Percentiles rank a stretch among this genome's conserved stretches.
Evolutionary conservation across 2,797 vertebrate genomes (phyloP).

Genomic region (Cynodonichthys magdalenae): DNA sequence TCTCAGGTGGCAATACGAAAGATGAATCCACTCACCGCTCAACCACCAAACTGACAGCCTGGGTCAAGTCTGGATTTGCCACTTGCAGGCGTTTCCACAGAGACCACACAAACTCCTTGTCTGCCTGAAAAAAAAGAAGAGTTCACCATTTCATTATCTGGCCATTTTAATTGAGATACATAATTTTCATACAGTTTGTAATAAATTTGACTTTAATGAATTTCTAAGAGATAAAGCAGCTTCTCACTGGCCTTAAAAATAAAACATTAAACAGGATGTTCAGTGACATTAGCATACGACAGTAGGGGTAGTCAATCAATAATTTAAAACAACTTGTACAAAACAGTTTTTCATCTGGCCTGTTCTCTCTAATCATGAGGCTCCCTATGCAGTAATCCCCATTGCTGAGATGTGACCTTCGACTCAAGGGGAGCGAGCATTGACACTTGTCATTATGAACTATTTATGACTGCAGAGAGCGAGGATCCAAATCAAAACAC

Average conservation of each 20-base stretch:
- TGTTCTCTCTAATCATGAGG: constrained; percentile 70
- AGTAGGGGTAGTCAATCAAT: constrained; percentile 69
- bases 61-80: constrained; percentile 89
- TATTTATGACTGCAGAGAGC: constrained; percentile 78
- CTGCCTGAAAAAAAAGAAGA: constrained; percentile 80
- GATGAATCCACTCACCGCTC: constrained; percentile 87
- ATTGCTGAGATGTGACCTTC: constrained; percentile 76
- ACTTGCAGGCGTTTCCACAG: constrained; percentile 93
- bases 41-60: constrained; percentile 89
- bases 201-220: constrained; percentile 23
- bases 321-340: constrained; percentile 75
- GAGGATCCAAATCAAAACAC: constrained; percentile 74
- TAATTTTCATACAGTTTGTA: constrained; percentile 24
- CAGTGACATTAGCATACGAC: constrained; percentile 72
- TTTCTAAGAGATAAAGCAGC: constrained; percentile 38
- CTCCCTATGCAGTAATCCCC: constrained; percentile 55
- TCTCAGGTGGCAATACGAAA: constrained; percentile 69
- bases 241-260: constrained; percentile 44
- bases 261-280: constrained; percentile 62
- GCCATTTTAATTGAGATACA: constrained; percentile 41
- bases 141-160: constrained; percentile 40
- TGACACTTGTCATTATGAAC: constrained; percentile 82
- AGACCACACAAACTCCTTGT: constrained; percentile 97
- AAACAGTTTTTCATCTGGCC: constrained; percentile 74
- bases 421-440: constrained; percentile 76